These are phyloP conservation scores for Rhaphigaster nebulosa DNA, from an alignment of 2,888 invertebrate genomes.

Conservation along the genomic window DNA sequence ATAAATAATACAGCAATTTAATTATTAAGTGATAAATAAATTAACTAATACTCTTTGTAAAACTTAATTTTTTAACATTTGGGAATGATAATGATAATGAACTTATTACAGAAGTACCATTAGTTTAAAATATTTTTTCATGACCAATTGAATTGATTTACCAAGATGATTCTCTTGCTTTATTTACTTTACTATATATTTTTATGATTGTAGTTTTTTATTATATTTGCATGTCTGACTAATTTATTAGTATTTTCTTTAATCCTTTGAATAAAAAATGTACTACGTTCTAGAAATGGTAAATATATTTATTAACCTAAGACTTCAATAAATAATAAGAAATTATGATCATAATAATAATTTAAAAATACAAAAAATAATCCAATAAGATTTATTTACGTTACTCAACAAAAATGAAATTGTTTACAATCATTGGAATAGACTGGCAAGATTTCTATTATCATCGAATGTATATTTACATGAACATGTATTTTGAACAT, in stretches of 20 bases:
- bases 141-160: not conserved
- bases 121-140: not conserved
- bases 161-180: too few relatives aligned
- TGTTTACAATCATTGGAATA: not conserved
- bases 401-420: not conserved
- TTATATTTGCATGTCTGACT: not conserved
- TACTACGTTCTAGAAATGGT: too few relatives aligned
- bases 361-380: not conserved
- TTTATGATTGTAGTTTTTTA: not conserved
- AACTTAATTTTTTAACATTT: too few relatives aligned
- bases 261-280: not conserved
- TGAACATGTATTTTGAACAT: too few relatives aligned
- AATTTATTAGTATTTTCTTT: not conserved
- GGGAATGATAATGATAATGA: too few relatives aligned
- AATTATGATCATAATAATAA: not conserved
- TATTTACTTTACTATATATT: too few relatives aligned
- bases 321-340: not conserved
- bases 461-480: too few relatives aligned
- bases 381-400: too few relatives aligned
- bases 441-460: not conserved
- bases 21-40: not conserved
- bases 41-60: not conserved
- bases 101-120: not conserved
- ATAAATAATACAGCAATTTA: not conserved
- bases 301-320: not conserved